A percentile compares a stretch with the other conserved stretches of the same genome.
phyloP scores from a whole-genome alignment of 2,113 vertebrate genomes.

The Triplophysa siluroides region DNA sequence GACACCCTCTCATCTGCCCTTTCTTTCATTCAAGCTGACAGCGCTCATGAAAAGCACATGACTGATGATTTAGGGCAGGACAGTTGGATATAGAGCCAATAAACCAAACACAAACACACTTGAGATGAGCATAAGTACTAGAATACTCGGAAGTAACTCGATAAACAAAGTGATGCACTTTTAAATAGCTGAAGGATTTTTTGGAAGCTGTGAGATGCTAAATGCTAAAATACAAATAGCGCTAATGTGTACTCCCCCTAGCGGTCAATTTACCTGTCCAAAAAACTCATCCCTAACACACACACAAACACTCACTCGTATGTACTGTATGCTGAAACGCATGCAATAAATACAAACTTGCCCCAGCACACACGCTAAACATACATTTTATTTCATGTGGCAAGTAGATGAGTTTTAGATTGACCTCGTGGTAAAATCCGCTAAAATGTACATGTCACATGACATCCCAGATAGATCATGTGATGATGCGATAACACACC shows the following conservation, averaged over 20 bases:
- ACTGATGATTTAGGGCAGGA: conserved; percentile 26
- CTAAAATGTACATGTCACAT: too few relatives aligned
- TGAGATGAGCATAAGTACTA: conserved; percentile 1
- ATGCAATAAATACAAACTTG: background rate
- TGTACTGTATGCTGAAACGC: background rate
- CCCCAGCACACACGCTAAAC: conserved; percentile 43
- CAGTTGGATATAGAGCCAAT: conserved; percentile 35
- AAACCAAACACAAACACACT: conserved; percentile 33
- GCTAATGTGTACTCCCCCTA: background rate
- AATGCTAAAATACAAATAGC: background rate
- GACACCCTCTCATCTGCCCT: conserved; percentile 26
- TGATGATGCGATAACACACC: conserved; percentile 78
- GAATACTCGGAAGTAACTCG: background rate
- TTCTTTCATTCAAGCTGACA: conserved; percentile 30
- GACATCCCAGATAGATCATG: conserved; percentile 39
- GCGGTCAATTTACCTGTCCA: background rate
- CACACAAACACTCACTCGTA: background rate
- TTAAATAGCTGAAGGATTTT: too few relatives aligned
- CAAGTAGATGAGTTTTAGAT: conserved; percentile 40
- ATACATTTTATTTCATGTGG: conserved; percentile 4
- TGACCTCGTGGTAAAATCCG: background rate
- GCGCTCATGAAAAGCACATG: conserved; percentile 44
- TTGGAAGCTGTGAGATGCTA: too few relatives aligned
- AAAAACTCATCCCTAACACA: conserved; percentile 13
- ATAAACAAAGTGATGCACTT: too few relatives aligned